Percentiles rank a stretch among this genome's conserved stretches.
phyloP scores from a whole-genome alignment of 2,797 vertebrate species.

The Chelonia mydas region DNA sequence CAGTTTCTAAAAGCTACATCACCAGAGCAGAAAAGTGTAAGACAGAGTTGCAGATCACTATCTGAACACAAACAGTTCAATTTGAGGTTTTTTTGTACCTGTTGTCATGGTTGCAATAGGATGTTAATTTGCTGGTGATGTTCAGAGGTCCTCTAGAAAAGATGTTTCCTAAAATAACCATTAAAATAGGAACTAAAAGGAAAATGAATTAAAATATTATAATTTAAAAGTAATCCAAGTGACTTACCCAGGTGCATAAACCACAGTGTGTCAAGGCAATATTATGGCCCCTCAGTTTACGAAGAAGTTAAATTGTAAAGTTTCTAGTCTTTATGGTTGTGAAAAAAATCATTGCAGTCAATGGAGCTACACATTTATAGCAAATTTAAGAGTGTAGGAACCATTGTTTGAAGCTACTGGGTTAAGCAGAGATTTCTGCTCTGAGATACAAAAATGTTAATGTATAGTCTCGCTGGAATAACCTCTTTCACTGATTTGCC shows the following conservation, averaged over 20 bases:
- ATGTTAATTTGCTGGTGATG: not conserved
- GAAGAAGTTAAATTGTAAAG: not conserved
- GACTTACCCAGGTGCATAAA: not conserved
- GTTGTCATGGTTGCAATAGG: conserved; percentile 23
- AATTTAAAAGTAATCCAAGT: conserved; percentile 5
- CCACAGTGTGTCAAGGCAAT: not conserved
- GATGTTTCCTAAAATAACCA: conserved; percentile 23
- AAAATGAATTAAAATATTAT: conserved; percentile 30
- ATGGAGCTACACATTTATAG: not conserved
- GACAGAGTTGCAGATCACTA: not conserved
- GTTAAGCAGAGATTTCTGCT: not conserved
- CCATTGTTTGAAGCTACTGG: not conserved
- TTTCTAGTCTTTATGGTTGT: not conserved
- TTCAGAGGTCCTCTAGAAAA: not conserved
- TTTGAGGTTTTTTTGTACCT: not conserved
- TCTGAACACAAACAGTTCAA: not conserved
- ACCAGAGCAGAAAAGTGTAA: not conserved
- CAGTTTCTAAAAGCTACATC: not conserved
- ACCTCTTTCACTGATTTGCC: not conserved
- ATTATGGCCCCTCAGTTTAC: not conserved
- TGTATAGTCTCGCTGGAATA: not conserved
- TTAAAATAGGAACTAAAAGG: not conserved
- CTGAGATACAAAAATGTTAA: not conserved
- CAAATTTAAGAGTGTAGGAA: not conserved
- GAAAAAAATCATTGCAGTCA: not conserved